Conservation (phyloP, 1,140 invertebrate species). For the Leptopilina clavipes region DNA sequence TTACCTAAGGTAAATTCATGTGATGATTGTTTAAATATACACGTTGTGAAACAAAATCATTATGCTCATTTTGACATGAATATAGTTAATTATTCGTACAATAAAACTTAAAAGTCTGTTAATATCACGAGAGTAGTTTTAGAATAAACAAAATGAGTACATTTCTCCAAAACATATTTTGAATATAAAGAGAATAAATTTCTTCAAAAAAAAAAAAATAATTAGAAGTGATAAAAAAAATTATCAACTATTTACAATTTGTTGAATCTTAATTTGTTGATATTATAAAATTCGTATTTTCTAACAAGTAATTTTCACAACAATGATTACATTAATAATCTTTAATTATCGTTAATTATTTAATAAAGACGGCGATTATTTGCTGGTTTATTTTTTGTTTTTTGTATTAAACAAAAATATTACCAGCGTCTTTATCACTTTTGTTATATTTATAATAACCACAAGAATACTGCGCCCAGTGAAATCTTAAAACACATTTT, state of each 20-base stretch:
- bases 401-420: neutral
- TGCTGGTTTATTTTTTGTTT: neutral
- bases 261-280: neutral
- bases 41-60: neutral
- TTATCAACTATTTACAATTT: conserved; percentile 10
- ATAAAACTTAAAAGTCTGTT: neutral
- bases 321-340: neutral
- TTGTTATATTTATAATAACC: neutral
- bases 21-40: neutral
- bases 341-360: neutral
- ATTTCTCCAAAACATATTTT: neutral
- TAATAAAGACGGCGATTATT: neutral
- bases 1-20: neutral
- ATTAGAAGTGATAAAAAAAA: neutral
- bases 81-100: too few species aligned
- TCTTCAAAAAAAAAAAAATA: neutral
- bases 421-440: neutral
- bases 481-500: neutral
- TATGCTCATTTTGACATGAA: neutral
- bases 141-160: neutral
- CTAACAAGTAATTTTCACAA: neutral
- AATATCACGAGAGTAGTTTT: neutral
- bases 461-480: conserved; percentile 1
- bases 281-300: conserved; percentile 15
- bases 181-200: too few species aligned